Conservation (phyloP, 2,113 vertebrate genomes). For the Pituophis catenifer region DNA sequence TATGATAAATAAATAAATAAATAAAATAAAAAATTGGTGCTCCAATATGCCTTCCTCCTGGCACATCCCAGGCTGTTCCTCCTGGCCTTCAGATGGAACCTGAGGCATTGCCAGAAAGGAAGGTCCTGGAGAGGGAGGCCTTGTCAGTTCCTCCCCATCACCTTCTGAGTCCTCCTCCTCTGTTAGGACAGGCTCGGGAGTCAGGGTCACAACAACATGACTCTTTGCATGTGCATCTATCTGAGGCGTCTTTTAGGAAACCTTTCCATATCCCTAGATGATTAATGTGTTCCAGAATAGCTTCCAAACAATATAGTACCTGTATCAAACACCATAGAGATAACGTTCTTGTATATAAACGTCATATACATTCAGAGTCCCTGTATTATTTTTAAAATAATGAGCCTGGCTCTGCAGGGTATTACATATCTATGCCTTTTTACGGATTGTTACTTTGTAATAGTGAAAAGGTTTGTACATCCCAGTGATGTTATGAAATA, state of each 20-base stretch:
- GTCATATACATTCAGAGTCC: not conserved
- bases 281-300: not conserved
- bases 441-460: not conserved
- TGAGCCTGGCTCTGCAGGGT: not conserved
- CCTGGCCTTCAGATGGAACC: no score
- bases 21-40: no score
- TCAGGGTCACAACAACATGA: no score
- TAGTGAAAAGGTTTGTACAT: not conserved
- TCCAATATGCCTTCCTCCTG: no score
- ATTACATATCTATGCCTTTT: not conserved
- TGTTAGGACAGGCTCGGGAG: no score
- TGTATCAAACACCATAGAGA: not conserved
- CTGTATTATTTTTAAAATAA: not conserved
- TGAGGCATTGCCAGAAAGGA: no score
- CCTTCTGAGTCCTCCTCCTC: no score
- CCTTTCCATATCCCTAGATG: not conserved
- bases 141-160: no score
- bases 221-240: not conserved
- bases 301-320: not conserved
- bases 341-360: not conserved
- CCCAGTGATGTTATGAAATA: not conserved
- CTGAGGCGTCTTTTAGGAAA: not conserved
- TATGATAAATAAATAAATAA: no score
- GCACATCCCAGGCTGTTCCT: no score
- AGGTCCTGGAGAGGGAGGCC: no score